Conservation (phyloP, 2,113 vertebrate species). For the Aix galericulata region DNA sequence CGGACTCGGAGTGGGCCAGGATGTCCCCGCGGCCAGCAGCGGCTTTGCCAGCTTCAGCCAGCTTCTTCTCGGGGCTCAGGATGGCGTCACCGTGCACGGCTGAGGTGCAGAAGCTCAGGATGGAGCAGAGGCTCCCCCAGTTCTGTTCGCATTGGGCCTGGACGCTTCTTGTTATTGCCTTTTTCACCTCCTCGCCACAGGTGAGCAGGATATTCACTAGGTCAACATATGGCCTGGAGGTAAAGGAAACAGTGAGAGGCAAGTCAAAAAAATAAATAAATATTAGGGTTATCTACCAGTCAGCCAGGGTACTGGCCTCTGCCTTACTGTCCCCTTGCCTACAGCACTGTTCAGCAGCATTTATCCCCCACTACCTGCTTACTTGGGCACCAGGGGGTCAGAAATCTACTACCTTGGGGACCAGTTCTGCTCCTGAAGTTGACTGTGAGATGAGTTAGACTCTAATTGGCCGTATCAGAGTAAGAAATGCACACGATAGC, state of each 20-base stretch:
- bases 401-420: not conserved
- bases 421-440: not conserved
- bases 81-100: conserved; percentile 64
- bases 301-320: not conserved
- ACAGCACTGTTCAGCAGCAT: not conserved
- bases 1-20: conserved; percentile 61
- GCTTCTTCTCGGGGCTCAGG: conserved; percentile 69
- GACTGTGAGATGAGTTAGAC: not conserved
- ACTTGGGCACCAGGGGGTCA: not conserved
- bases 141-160: conserved; percentile 94
- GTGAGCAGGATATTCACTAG: conserved; percentile 93
- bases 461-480: accelerated
- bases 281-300: not conserved
- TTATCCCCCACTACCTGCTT: not conserved
- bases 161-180: conserved; percentile 89
- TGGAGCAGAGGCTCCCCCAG: conserved; percentile 94
- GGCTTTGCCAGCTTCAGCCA: conserved; percentile 40
- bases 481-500: not conserved
- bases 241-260: not conserved
- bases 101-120: conserved; percentile 89
- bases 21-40: conserved; percentile 59
- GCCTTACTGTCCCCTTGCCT: not conserved
- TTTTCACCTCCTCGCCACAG: conserved; percentile 95
- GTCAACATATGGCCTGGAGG: conserved; percentile 90
- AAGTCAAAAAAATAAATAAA: not conserved